phyloP scores from a whole-genome alignment of 2,888 invertebrate genomes.

The Leptura quadrifasciata region DNA sequence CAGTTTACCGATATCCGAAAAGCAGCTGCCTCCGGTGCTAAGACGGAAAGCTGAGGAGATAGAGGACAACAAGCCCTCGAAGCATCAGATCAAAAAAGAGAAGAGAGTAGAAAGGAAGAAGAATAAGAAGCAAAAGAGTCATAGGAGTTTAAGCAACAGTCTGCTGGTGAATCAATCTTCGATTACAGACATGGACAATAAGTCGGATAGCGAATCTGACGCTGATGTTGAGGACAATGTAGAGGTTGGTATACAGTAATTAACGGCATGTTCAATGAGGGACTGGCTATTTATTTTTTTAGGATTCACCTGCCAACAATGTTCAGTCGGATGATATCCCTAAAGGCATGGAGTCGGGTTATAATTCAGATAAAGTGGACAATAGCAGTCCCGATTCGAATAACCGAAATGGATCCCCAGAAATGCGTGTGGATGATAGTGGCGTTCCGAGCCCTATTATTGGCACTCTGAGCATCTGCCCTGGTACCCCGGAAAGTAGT shows the following conservation, averaged over 20 bases:
- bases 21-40: conserved; percentile 83
- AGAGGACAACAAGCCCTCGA: conserved; percentile 78
- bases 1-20: conserved; percentile 90
- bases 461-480: conserved; percentile 66
- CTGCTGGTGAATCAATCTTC: conserved; percentile 22
- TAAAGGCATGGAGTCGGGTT: conserved; percentile 79
- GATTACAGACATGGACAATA: conserved; percentile 69
- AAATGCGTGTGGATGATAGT: conserved; percentile 67
- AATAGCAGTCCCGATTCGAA: conserved; percentile 70
- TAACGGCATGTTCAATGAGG: no score
- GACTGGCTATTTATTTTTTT: conserved; percentile 9
- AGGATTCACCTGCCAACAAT: conserved; percentile 54
- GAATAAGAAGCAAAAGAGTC: conserved; percentile 74
- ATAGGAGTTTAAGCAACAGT: conserved; percentile 54
- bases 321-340: conserved; percentile 44
- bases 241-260: conserved; percentile 71
- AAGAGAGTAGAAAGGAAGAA: conserved; percentile 77
- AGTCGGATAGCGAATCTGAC: conserved; percentile 83
- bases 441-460: conserved; percentile 69
- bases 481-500: conserved; percentile 63
- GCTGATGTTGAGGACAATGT: conserved; percentile 89
- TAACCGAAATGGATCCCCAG: conserved; percentile 65
- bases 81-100: conserved; percentile 82
- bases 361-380: conserved; percentile 78
- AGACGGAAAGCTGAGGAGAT: conserved; percentile 71